phyloP scores from a whole-genome alignment of 2,888 invertebrate genomes.

The Pseudococcus longispinus region DNA sequence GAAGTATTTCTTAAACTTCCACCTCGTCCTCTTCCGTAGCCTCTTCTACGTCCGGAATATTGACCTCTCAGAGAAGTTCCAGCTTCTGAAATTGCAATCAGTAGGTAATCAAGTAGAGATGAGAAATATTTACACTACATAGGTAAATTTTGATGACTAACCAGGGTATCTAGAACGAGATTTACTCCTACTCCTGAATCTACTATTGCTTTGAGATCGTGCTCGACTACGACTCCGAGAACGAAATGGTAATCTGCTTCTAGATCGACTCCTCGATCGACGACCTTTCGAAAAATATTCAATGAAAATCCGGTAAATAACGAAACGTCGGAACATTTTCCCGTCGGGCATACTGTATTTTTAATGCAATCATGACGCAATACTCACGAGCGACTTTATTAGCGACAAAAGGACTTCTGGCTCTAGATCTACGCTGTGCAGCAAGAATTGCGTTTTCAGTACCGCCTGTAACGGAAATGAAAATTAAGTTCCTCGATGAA shows the following conservation, averaged over 20 bases:
- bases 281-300: constrained; percentile 23
- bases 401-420: constrained; percentile 45
- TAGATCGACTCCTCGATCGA: constrained; percentile 41
- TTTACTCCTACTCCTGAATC: constrained; percentile 23
- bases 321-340: neutral
- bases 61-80: constrained; percentile 31
- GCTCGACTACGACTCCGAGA: constrained; percentile 43
- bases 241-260: constrained; percentile 43
- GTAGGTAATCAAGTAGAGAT: neutral
- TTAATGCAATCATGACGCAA: neutral
- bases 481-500: no score
- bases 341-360: neutral
- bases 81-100: constrained; percentile 8
- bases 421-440: constrained; percentile 31
- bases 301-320: neutral
- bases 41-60: neutral
- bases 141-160: neutral
- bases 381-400: constrained; percentile 42
- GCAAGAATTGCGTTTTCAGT: neutral
- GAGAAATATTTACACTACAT: neutral
- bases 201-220: constrained; percentile 18
- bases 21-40: constrained; percentile 33
- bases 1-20: neutral
- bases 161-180: constrained; percentile 41
- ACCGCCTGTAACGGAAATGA: neutral